phyloP scores from a whole-genome alignment of 1,140 invertebrate genomes.

The Zaprionus nigranus region DNA sequence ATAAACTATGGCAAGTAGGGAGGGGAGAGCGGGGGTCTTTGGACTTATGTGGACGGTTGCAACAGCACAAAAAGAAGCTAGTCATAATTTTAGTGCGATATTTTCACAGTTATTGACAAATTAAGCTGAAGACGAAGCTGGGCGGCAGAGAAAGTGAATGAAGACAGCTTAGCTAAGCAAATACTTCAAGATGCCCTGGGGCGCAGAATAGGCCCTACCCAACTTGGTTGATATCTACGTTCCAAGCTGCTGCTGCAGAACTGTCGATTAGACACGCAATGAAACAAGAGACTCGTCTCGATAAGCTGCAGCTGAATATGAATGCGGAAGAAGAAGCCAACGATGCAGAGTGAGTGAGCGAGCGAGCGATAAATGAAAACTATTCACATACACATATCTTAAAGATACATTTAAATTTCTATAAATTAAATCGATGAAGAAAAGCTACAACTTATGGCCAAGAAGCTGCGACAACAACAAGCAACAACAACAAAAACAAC shows the following conservation, averaged over 20 bases:
- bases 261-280: conserved; percentile 64
- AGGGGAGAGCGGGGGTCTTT: neutral
- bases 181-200: neutral
- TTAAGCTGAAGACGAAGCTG: conserved; percentile 16
- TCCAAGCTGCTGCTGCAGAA: conserved; percentile 34
- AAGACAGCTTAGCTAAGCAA: conserved; percentile 12
- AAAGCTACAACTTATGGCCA: conserved; percentile 57
- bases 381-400: conserved; percentile 17
- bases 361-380: conserved; percentile 42
- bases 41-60: conserved; percentile 41
- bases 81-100: conserved; percentile 45
- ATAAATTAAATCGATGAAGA: conserved; percentile 68
- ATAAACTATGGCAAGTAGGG: conserved; percentile 11
- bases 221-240: neutral
- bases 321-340: conserved; percentile 59
- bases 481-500: conserved; percentile 39
- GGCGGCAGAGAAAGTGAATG: conserved; percentile 56
- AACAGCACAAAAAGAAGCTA: conserved; percentile 25
- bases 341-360: too few species aligned
- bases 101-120: conserved; percentile 57
- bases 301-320: conserved; percentile 41
- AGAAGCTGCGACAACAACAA: conserved; percentile 28
- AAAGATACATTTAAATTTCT: conserved; percentile 63
- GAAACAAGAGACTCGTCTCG: conserved; percentile 16
- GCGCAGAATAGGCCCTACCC: neutral